Base-by-base conservation (phyloP, 1,140 invertebrate genomes). In the Aphelenchoides fujianensis region DNA sequence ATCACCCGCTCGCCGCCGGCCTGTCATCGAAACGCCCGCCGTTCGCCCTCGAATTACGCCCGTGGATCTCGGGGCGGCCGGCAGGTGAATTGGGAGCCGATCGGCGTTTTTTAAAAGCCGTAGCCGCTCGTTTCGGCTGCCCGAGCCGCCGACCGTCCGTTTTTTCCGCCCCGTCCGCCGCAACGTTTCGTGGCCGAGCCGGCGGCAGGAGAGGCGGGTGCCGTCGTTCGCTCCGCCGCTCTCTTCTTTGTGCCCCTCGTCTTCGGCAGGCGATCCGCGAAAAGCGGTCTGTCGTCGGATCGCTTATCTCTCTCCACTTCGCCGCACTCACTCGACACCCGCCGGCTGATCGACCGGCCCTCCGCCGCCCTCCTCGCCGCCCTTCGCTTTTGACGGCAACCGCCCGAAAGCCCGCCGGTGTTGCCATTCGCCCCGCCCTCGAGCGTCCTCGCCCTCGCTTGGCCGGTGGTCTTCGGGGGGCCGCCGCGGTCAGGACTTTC, bases 251-350 rank as follows among this genome's bases (percentile, higher is more conserved):
- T n/a, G n/a, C n/a, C n/a, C 41, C 23, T 48, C 23, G 41, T 48
- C 12, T 48, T 12, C 23, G 12, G 41, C 41, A 23, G 23, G 41
- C 41, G 41, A 48, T 48, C 41, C 41, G 41, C 41, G 41, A 48
- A 48, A 48, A n/a, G n/a, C n/a, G n/a, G 41, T 48, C 41, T 16
- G 41, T 48, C 41, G 41, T 48, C 41, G 23, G 23, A 48, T 48
- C 41, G 41, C 41, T 48, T 48, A 48, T 48, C 41, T n/a, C n/a
- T n/a, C n/a, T 48, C 41, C 41, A 48, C 41, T 48, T 48, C 41
- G 41, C 12, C 41, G n/a, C n/a, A n/a, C n/a, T 48, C 41, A 48
- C 41, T 48, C 41, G 23, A 48, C 41, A 48, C 41, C 41, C 41
- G 41, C 41, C 23, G 41, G 41, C 41, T 48, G 41, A 48, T 48